phyloP scores from a whole-genome alignment of 2,888 invertebrate species.

The Ophraella communa region DNA sequence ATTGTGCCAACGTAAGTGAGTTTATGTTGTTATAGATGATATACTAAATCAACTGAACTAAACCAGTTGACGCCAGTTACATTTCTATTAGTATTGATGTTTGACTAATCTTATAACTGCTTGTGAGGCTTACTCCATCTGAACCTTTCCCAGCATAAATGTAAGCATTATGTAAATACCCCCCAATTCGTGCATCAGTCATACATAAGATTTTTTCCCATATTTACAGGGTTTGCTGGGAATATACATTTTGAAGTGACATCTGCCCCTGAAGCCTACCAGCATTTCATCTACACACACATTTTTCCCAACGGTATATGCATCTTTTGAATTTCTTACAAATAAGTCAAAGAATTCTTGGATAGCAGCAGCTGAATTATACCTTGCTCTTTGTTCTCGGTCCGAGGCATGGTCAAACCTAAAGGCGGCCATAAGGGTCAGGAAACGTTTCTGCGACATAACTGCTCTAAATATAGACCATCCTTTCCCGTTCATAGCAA shows the following conservation, averaged over 20 bases:
- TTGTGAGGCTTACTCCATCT: no score
- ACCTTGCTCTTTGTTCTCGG: background rate
- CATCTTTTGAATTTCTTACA: no score
- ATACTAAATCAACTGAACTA: background rate
- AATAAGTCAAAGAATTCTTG: background rate
- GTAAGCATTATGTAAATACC: background rate
- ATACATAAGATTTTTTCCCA: background rate
- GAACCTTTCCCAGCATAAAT: no score
- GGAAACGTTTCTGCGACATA: constrained; percentile 7
- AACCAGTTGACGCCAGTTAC: background rate
- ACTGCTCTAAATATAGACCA: constrained; percentile 4
- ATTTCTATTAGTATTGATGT: background rate
- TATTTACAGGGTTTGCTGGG: background rate
- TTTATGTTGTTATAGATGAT: background rate
- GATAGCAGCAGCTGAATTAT: background rate
- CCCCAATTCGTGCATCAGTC: background rate
- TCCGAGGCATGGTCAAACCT: constrained; percentile 3
- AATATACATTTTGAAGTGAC: constrained; percentile 4
- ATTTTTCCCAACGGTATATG: background rate
- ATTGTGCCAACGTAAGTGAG: background rate
- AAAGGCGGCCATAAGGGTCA: background rate
- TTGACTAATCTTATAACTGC: background rate
- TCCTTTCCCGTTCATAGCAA: no score
- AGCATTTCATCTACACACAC: background rate
- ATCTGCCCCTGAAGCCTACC: background rate